Percentiles rank a stretch among this genome's conserved stretches.
These are phyloP conservation scores for Marisa cornuarietis DNA, from an alignment of 1,140 invertebrate species.

Conservation along the genomic window DNA sequence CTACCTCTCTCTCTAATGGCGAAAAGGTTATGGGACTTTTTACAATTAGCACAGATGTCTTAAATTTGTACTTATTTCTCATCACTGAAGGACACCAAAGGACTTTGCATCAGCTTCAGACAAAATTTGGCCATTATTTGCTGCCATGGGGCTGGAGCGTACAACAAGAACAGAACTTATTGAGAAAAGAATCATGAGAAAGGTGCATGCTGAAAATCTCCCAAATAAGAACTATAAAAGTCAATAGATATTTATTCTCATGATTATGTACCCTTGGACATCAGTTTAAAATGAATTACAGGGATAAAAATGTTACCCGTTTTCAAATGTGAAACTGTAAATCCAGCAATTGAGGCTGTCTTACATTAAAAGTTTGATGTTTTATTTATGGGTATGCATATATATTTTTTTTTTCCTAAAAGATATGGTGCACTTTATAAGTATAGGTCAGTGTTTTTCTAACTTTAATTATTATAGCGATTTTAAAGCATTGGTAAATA, in stretches of 20 bases:
- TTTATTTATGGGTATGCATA: no score
- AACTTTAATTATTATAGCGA: no score
- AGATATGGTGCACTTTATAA: no score
- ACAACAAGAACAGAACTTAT: conserved; percentile 49
- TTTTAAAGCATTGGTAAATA: no score
- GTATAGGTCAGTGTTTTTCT: no score
- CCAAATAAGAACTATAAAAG: neutral
- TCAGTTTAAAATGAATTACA: neutral
- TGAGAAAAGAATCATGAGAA: conserved; percentile 53
- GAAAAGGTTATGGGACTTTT: no score
- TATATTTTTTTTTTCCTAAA: no score
- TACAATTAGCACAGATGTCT: no score
- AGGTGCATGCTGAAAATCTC: conserved; percentile 32
- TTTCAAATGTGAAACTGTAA: neutral
- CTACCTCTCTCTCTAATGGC: no score
- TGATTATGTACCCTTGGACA: neutral
- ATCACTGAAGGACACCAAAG: conserved; percentile 11
- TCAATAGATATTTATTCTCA: neutral
- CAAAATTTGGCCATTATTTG: conserved; percentile 64
- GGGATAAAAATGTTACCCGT: neutral
- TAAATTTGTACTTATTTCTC: no score
- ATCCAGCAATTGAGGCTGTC: neutral
- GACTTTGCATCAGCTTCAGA: conserved; percentile 64
- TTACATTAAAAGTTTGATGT: no score
- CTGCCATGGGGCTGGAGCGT: conserved; percentile 45